These are phyloP conservation scores for Hydrotaea cyrtoneurina DNA, from an alignment of 2,888 invertebrate species.

Conservation along the genomic window DNA sequence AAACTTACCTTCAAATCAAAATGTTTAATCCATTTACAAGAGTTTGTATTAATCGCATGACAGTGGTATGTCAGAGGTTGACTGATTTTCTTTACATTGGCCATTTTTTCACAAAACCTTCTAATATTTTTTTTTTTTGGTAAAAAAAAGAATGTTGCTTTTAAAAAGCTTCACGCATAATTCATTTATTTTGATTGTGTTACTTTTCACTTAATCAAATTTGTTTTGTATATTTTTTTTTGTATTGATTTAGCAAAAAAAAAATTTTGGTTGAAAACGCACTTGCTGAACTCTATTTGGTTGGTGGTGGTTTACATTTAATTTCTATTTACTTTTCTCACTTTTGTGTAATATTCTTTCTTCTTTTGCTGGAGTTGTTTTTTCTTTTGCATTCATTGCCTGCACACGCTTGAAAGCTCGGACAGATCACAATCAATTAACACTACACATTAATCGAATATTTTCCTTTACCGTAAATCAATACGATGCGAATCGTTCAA, in stretches of 20 bases:
- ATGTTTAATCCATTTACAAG: conserved; percentile 55
- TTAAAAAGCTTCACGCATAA: conserved; percentile 4
- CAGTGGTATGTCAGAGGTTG: not conserved
- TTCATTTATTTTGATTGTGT: not conserved
- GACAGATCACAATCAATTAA: conserved; percentile 9
- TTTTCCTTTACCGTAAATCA: conserved; percentile 50
- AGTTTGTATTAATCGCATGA: conserved; percentile 25
- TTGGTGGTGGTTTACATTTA: not conserved
- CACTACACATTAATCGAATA: conserved; percentile 25
- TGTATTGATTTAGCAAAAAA: not conserved
- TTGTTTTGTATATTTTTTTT: not conserved
- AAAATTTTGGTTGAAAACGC: not conserved
- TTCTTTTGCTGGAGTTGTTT: not conserved
- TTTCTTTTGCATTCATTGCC: not conserved
- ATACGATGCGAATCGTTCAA: conserved; percentile 7
- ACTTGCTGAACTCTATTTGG: not conserved
- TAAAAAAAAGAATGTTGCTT: not conserved
- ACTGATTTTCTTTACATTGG: conserved; percentile 14
- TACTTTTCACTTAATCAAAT: too few species aligned
- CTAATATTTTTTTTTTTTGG: not conserved
- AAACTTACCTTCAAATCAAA: conserved; percentile 50
- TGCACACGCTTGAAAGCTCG: not conserved
- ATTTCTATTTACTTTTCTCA: not conserved
- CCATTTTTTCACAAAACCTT: not conserved
- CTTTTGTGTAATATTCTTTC: conserved; percentile 4